A percentile compares a stretch with the other conserved stretches of the same genome.
Evolutionary conservation across 2,888 invertebrate genomes (phyloP).

Genomic region (Horisme vitalbata): DNA sequence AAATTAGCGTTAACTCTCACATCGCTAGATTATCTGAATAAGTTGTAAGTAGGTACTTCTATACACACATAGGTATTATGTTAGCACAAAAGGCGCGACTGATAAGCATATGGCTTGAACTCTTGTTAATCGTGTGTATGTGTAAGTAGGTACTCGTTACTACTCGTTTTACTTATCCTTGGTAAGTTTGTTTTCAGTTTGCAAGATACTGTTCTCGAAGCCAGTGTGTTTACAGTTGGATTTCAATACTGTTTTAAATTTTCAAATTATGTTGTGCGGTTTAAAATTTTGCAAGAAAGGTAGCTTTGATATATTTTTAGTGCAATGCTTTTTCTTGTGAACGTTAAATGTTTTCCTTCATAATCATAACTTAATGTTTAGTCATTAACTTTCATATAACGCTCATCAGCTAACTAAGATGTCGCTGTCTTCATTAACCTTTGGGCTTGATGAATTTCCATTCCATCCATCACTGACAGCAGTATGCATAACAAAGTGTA

Average conservation of each 20-base stretch:
- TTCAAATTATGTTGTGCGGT: constrained; percentile 56
- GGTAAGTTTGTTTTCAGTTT: constrained; percentile 59
- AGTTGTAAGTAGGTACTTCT: too few species aligned
- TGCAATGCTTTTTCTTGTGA: neutral
- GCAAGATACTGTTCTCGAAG: constrained; percentile 61
- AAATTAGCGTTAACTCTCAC: too few species aligned
- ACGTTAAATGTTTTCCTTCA: neutral
- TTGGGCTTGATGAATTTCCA: constrained; percentile 42
- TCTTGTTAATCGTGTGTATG: constrained; percentile 30
- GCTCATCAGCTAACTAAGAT: constrained; percentile 30
- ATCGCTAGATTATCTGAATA: too few species aligned
- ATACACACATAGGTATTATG: constrained; percentile 14
- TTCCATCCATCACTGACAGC: constrained; percentile 40
- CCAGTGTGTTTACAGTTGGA: constrained; percentile 57
- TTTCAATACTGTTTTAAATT: constrained; percentile 37
- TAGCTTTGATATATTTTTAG: constrained; percentile 30
- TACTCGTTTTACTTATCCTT: constrained; percentile 46
- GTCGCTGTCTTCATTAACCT: constrained; percentile 38
- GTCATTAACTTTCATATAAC: constrained; percentile 9
- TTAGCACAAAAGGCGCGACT: constrained; percentile 34
- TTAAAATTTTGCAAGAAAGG: constrained; percentile 62
- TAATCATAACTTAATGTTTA: constrained; percentile 5
- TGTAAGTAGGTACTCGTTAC: constrained; percentile 52
- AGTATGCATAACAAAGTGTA: too few species aligned
- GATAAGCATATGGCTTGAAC: constrained; percentile 69